Evolutionary conservation across 2,888 invertebrate species (phyloP), one percentile per base, ranked within the genome.

Genomic region (Panopea generosa): DNA sequence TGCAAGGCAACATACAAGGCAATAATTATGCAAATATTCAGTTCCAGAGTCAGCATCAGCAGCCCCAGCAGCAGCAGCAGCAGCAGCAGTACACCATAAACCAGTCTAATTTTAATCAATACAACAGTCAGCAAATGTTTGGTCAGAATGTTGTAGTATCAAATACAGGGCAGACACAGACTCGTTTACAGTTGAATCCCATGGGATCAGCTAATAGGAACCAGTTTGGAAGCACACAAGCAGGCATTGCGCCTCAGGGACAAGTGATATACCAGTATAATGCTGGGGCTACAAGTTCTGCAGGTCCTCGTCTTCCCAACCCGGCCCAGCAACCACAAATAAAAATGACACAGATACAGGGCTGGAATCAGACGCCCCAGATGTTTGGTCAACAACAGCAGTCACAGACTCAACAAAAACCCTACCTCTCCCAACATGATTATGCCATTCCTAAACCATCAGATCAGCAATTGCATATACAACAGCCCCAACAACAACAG

Each of bases 141-240:
- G 70, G 55, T 53, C 74, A 60, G 57, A 75, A 65, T 59, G 65
- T 73, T 55, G 77, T 77, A 60, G 71, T 59, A 45, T 69, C 74
- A 55, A 75, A 68, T 14, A 43, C 59, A 38, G 67, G 67, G 59
- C 80, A 74, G 57, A 70, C 69, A 18, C 74, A 71, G 65, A 77
- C 77, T 52, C 82, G 77, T 11, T 4, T 33, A 33, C 33, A 33
- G 33, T 4, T 33, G 11, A 33, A 33, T 11, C 33, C 33, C 26
- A 69, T 76, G 50, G 62, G 45, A 38, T 57, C 61, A 9, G 72
- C 69, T 55, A 67, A 66, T 56, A 70, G 83, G 53, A 76, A 81
- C 49, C 88, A 86, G 83, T 84, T 84, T 84, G 82, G 83, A n/a
- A 86, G 87, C 61, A 84, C 84, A 2, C 87, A 83, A 6, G 71